These are phyloP conservation scores for Campylomormyrus numenius DNA, from an alignment of 2,113 vertebrate species.

Conservation along the genomic window DNA sequence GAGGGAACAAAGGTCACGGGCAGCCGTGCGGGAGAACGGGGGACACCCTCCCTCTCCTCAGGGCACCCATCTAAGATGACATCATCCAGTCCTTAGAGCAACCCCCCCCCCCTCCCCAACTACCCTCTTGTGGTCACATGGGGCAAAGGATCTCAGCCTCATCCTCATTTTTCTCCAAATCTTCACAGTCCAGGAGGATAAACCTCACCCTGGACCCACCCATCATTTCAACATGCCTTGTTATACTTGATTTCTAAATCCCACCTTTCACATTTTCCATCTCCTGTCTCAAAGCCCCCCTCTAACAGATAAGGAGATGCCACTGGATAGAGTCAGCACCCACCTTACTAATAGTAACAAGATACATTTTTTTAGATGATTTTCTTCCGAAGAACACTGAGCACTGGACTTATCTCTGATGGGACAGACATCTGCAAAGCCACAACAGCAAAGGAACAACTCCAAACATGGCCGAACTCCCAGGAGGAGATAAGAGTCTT, in stretches of 20 bases:
- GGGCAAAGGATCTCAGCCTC: not conserved
- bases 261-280: not conserved
- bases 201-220: not conserved
- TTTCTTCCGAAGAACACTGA: not conserved
- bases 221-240: not conserved
- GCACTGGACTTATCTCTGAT: not conserved
- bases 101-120: no score
- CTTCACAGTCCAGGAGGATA: not conserved
- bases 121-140: not conserved
- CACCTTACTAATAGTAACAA: not conserved
- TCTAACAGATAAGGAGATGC: not conserved
- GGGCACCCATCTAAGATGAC: slow-evolving; percentile 32
- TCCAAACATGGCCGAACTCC: not conserved
- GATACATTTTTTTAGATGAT: not conserved
- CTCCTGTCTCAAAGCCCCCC: not conserved
- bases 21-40: slow-evolving; percentile 48
- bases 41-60: slow-evolving; percentile 34
- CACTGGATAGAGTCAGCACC: not conserved
- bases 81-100: slow-evolving; percentile 22
- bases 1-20: slow-evolving; percentile 7
- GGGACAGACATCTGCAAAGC: not conserved
- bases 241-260: not conserved
- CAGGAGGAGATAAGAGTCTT: not conserved
- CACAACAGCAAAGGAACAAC: not conserved
- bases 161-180: not conserved